Base-by-base conservation (phyloP, 2,888 invertebrate species). In the Lasioglossum marginatum region DNA sequence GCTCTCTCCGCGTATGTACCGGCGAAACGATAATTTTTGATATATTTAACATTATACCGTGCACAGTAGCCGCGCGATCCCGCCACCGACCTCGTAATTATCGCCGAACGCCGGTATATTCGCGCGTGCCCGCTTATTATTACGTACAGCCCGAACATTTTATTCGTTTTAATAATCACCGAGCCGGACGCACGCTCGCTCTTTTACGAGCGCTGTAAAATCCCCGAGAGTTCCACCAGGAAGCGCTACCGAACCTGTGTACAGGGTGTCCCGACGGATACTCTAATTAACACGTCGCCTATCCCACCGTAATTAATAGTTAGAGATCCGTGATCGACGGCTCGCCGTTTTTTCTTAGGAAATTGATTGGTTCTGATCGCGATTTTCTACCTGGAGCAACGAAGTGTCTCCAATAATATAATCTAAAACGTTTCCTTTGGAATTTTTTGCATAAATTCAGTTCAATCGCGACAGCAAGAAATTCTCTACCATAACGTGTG, bases 111-210 rank as follows among this genome's bases (percentile, higher is more conserved):
- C 37, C 52, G 52, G 82, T 78, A 87, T 76, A 74, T 81, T 45
- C 70, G 76, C 34, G 43, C 66, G 40, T 23, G 60, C 2, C 74
- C 74, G 86, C 79, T 86, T 86, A 87, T 87, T 87, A 86, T 83
- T 83, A 83, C 87, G 68, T 79, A 77, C 81, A 63, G 76, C 48
- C 66, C 48, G 83, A 83, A 77, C 77, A 86, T 87, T 87, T 86
- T 86, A 83, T 83, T 86, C 86, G 83, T 70, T 87, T 79, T 76
- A 81, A 86, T 86, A 79, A 86, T 87, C 81, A 86, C 66, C 40
- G 60, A 34, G 57, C 40, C 87, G 77, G 31, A 71, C 31, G 37
- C 27, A 63, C 74, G 63, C 23, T n/a, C 45, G 79, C 71, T 63
- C 75, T 79, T 86, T 86, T 80, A 77, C 76, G 78, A 31, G 23